These are phyloP conservation scores for Zenarchopterus dispar DNA, from an alignment of 2,797 vertebrate genomes.

Conservation along the genomic window DNA sequence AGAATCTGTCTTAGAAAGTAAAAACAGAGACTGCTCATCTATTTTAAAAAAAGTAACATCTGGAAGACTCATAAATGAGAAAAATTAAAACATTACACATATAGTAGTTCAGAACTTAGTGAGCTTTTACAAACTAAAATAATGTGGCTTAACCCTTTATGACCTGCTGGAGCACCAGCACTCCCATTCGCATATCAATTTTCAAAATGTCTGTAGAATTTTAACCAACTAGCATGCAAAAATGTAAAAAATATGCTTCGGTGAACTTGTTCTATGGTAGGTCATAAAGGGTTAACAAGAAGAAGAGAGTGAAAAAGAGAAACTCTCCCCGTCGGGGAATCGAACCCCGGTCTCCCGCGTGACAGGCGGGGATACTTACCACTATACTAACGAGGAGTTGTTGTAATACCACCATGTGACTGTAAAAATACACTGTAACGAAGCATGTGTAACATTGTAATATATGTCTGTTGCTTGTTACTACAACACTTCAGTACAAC, in stretches of 20 bases:
- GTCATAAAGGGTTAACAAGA: too few species aligned
- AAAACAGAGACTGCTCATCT: not conserved
- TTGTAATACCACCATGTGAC: fast-evolving
- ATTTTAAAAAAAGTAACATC: not conserved
- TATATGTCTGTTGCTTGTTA: too few species aligned
- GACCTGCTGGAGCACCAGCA: too few species aligned
- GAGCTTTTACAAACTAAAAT: not conserved
- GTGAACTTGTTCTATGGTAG: too few species aligned
- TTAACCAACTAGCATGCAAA: too few species aligned
- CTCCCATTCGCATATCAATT: too few species aligned
- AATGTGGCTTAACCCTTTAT: too few species aligned
- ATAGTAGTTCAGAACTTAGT: not conserved
- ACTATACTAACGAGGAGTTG: conserved; percentile 64
- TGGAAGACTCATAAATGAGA: not conserved
- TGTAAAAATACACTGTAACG: not conserved
- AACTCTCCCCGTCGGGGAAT: conserved; percentile 50
- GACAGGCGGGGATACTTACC: conserved; percentile 54
- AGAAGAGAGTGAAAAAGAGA: too few species aligned
- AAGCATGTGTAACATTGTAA: too few species aligned
- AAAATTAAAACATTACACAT: not conserved
- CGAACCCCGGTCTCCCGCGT: conserved; percentile 37
- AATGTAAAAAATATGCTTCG: too few species aligned
- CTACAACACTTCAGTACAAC: too few species aligned
- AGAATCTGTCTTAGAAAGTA: not conserved
- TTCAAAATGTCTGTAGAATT: too few species aligned